Evolutionary conservation across 1,140 invertebrate species (phyloP).

Genomic region (Patella vulgata): DNA sequence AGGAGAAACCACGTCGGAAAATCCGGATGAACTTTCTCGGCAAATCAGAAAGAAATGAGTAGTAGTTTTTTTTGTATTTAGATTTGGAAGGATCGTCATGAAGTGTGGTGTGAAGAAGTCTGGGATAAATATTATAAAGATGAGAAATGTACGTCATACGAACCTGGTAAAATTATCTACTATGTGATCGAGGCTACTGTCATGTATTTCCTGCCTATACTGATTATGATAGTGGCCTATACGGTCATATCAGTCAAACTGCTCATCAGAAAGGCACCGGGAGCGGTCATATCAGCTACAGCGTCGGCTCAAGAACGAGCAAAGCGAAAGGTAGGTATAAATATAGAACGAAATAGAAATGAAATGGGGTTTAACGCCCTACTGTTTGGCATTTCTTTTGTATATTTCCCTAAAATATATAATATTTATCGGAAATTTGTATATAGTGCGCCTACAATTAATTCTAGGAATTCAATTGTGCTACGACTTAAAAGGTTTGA

Average conservation of each 20-base stretch:
- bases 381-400: too few species aligned
- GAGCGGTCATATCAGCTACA: conserved; percentile 28
- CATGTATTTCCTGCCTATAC: conserved; percentile 31
- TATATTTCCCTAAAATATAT: too few species aligned
- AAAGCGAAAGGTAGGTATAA: conserved; percentile 49
- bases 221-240: conserved; percentile 30
- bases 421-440: too few species aligned
- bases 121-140: conserved; percentile 48
- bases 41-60: too few species aligned
- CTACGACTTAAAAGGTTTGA: too few species aligned
- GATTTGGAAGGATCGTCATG: conserved; percentile 50
- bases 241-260: conserved; percentile 34
- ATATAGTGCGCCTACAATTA: too few species aligned
- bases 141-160: conserved; percentile 24
- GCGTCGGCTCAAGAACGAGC: conserved; percentile 40
- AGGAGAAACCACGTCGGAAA: too few species aligned
- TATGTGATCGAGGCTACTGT: conserved; percentile 61
- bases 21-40: too few species aligned
- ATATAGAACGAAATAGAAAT: too few species aligned
- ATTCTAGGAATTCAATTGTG: too few species aligned
- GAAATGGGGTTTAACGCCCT: too few species aligned
- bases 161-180: conserved; percentile 51
- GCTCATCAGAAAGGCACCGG: conserved; percentile 35
- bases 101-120: conserved; percentile 55
- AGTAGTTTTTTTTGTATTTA: conserved; percentile 3